Evolutionary conservation across 2,888 invertebrate species (phyloP), one percentile per base, ranked within the genome.

Genomic region (Platycnemis pennipes): DNA sequence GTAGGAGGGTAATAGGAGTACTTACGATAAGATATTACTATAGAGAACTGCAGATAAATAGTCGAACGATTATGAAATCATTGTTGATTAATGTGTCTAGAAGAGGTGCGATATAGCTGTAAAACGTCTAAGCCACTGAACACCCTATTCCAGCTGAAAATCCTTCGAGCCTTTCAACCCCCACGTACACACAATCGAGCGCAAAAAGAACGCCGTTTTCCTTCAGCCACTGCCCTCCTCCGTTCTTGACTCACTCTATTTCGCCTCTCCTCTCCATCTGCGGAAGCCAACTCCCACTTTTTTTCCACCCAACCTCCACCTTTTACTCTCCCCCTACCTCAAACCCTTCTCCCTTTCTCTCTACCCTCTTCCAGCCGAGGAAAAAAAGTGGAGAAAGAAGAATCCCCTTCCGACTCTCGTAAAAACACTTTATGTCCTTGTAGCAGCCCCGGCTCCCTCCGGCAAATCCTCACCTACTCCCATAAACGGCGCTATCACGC

Each of bases 381-480:
- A 77, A 37, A 77, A 77, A 77, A 37, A 13, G 19, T 56, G 69
- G 31, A 11, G 77, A 11, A 13, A 37, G 19, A 77, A 77, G 37
- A 37, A 77, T 37, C 16, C 77, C 77, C 77, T 77, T 77, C 77
- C 37, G 31, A 77, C 77, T 77, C 77, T 77, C 77, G 77, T 77
- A 77, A 77, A 77, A 77, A 37, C 77, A 77, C 77, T 77, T 77
- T 77, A 77, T 77, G 77, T 77, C 77, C 77, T 77, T 77, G 77
- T 77, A 77, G 77, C 77, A 37, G 77, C 77, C 37, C 37, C 37
- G 77, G 77, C 87, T 87, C 63, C 63, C 56, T 44, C 42, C 44
- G 91, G 63, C 63, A 91, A 91, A 91, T 91, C 91, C 63, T 91
- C 63, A 91, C 63, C 91, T n/a, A n/a, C n/a, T 91, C 63, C 42